Percentiles rank a stretch among this genome's conserved stretches.
phyloP scores from a whole-genome alignment of 2,113 vertebrate species.

The Megaceryle torquata region DNA sequence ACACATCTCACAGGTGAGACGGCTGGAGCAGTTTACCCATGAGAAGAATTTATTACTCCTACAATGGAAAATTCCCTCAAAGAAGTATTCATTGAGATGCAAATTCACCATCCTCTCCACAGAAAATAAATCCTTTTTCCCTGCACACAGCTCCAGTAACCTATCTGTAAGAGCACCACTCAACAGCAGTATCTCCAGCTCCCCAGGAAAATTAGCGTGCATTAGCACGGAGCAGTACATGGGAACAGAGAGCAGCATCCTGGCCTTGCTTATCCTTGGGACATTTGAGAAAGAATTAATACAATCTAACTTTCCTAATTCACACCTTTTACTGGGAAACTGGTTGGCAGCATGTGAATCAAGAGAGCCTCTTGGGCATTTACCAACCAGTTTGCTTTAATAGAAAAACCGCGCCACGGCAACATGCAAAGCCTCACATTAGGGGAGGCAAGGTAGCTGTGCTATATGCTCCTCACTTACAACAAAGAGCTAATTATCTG shows the following conservation, averaged over 20 bases:
- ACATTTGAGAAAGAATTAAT: not conserved
- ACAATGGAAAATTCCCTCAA: slow-evolving; percentile 3
- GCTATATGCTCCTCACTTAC: not conserved
- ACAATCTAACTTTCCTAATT: not conserved
- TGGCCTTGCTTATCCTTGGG: not conserved
- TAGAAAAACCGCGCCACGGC: accelerated
- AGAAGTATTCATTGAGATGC: not conserved
- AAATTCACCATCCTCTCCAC: not conserved
- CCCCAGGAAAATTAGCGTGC: not conserved
- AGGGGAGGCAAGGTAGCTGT: not conserved
- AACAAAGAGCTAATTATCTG: not conserved
- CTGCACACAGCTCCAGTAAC: not conserved
- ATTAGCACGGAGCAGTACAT: not conserved
- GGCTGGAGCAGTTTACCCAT: accelerated
- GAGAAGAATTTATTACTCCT: not conserved
- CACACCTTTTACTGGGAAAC: not conserved
- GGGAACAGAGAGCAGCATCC: not conserved
- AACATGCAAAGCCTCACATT: accelerated
- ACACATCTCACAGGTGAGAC: not conserved
- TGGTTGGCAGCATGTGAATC: not conserved
- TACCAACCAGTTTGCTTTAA: not conserved
- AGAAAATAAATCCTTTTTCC: slow-evolving; percentile 18
- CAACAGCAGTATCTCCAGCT: not conserved
- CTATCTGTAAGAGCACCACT: not conserved
- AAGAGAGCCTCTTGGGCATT: not conserved